Evolutionary conservation across 1,140 invertebrate genomes (phyloP), one percentile per base, ranked within the genome.

Genomic region (Brachionus angularis): DNA sequence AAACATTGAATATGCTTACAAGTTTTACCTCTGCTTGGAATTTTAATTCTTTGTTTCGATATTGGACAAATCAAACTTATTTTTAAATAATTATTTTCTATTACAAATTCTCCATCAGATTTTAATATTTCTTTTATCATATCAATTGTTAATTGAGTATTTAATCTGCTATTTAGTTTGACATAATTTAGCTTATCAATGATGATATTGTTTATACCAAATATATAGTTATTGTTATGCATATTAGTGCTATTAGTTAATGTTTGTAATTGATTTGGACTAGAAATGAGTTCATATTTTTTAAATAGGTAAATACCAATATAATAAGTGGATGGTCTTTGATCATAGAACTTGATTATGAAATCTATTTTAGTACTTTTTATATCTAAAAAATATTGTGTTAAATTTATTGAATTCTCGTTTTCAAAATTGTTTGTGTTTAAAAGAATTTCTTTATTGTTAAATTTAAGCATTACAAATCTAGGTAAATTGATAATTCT

Each of bases 1-100:
- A 98, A 98, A 83, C 95, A 98, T 79, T 98, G 95, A 55, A 98
- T 83, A 85, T 99, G 96, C 25, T 86, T 87, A 78, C 96, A 99
- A 0, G 89, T 89, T 16, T 87, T 88, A 0, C 93, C 85, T 52
- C 93, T 86, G 79, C 90, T 93, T 0, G 96, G 96, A 49, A 90
- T 88, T 33, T 74, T 77, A 89, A 97, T 96, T 53, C 91, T 85
- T 88, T 93, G 93, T 84, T 96, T 96, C 47, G 92, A 91, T 34
- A 98, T 81, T 33, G 94, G 89, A 84, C 92, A 93, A 64, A 74
- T 73, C 55, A 72, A 64, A 36, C 52, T 44, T 1, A 62, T 2
- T 47, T 53, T 50, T 16, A 71, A 86, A 85, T 33, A 96, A 86
- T 72, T 87, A 86, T 82, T 81, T 27, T 34, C 47, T 21, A 70